phyloP scores from a whole-genome alignment of 2,888 invertebrate genomes.

The Junonia oenone region DNA sequence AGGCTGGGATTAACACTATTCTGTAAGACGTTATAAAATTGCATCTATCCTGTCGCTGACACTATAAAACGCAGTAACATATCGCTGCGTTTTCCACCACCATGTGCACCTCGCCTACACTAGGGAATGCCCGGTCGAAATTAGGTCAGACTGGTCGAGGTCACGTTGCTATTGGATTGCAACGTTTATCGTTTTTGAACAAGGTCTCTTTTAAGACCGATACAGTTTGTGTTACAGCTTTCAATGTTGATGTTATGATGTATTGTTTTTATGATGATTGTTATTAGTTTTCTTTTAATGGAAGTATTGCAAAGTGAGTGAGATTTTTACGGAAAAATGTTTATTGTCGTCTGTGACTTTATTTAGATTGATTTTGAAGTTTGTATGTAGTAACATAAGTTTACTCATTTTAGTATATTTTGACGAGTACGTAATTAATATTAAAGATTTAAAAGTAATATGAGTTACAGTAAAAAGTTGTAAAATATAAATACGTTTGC shows the following conservation, averaged over 20 bases:
- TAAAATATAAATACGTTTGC: too few species aligned
- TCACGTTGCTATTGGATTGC: conserved; percentile 13
- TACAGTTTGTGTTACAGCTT: neutral
- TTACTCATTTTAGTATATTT: too few species aligned
- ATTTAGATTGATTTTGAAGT: too few species aligned
- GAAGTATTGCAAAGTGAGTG: too few species aligned
- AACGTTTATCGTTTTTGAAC: conserved; percentile 12
- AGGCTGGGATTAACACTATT: too few species aligned
- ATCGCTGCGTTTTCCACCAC: conserved; percentile 3
- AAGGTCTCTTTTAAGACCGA: neutral
- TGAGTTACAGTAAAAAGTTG: too few species aligned
- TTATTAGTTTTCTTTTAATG: too few species aligned
- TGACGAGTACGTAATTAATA: too few species aligned
- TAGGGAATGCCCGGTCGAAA: conserved; percentile 17
- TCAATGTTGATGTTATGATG: neutral
- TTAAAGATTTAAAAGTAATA: too few species aligned
- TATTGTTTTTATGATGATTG: neutral
- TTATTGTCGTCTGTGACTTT: too few species aligned
- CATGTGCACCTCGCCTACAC: conserved; percentile 6
- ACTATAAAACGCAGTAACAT: neutral
- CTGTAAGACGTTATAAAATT: neutral
- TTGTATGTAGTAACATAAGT: too few species aligned
- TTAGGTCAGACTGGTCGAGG: conserved; percentile 26
- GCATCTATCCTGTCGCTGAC: neutral
- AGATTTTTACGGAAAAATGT: too few species aligned